Evolutionary conservation across 2,797 vertebrate genomes (phyloP).

Genomic region (Microctenopoma steveboyesi): DNA sequence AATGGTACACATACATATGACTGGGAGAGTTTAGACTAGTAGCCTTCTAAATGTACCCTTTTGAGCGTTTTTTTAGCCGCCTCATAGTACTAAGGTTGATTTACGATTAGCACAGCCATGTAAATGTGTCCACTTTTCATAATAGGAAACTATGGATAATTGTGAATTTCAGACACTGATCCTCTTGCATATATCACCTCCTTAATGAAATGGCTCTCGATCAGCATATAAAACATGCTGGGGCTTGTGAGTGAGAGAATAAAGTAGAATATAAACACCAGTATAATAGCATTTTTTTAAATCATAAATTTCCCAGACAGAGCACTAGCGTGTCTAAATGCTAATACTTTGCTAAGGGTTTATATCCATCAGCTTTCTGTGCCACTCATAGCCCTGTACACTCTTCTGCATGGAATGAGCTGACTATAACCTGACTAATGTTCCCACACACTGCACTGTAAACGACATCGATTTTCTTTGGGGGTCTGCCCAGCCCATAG

Average conservation of each 20-base stretch:
- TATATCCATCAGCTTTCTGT: slow-evolving; percentile 49
- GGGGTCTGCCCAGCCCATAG: slow-evolving; percentile 20
- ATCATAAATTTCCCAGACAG: slow-evolving; percentile 43
- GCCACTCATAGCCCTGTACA: slow-evolving; percentile 14
- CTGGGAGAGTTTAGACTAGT: background rate
- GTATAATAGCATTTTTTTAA: slow-evolving; percentile 41
- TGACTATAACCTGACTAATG: slow-evolving; percentile 54
- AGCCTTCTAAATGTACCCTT: background rate
- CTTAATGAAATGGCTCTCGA: slow-evolving; percentile 24
- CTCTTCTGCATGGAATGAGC: slow-evolving; percentile 48
- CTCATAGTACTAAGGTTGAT: too few relatives aligned
- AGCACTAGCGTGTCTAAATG: slow-evolving; percentile 54
- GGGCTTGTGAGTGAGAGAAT: slow-evolving; percentile 19
- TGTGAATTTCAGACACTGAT: slow-evolving; percentile 19
- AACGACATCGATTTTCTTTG: slow-evolving; percentile 60
- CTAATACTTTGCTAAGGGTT: slow-evolving; percentile 46
- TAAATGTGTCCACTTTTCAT: slow-evolving; percentile 17
- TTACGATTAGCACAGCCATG: background rate
- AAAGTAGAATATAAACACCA: slow-evolving; percentile 17
- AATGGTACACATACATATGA: background rate
- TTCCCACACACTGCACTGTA: slow-evolving; percentile 53
- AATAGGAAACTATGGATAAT: background rate
- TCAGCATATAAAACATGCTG: slow-evolving; percentile 28
- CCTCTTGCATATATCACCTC: slow-evolving; percentile 17
- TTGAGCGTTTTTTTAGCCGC: background rate